Conservation (phyloP, 2,113 vertebrate species). For the Otus sunia region DNA sequence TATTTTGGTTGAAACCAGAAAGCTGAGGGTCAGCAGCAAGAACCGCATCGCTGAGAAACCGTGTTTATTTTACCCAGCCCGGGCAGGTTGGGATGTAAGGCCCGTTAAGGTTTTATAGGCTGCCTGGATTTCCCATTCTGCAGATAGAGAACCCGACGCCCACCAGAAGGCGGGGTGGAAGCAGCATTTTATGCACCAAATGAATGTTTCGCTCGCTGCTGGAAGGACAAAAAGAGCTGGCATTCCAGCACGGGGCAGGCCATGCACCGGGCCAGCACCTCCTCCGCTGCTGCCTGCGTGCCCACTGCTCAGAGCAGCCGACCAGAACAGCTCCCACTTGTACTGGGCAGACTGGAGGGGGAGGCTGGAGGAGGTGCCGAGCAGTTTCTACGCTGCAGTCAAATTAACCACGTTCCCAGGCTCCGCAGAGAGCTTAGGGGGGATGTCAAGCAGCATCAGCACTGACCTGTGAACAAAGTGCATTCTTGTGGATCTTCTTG, state of each 20-base stretch:
- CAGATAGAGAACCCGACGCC: neutral
- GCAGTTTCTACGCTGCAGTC: neutral
- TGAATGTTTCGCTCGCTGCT: neutral
- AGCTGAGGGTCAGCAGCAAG: slow-evolving; percentile 25
- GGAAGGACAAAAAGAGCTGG: neutral
- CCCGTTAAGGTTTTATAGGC: slow-evolving; percentile 14
- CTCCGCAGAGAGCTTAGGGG: neutral
- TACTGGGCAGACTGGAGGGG: neutral
- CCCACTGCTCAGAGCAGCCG: neutral
- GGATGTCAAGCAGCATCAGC: slow-evolving; percentile 15
- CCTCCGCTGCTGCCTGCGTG: neutral
- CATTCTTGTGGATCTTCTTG: slow-evolving; percentile 90
- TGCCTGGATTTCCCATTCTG: slow-evolving; percentile 32
- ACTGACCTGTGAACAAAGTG: slow-evolving; percentile 86
- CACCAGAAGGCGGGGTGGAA: neutral
- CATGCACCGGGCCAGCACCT: neutral
- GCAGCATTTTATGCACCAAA: neutral
- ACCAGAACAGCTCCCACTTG: neutral
- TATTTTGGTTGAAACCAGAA: slow-evolving; percentile 32
- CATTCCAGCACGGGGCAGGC: neutral
- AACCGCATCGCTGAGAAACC: neutral
- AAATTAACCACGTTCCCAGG: neutral
- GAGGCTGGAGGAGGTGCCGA: neutral
- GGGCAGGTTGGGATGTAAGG: neutral
- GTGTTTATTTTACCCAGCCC: slow-evolving; percentile 31